A percentile compares a stretch with the other conserved stretches of the same genome.
Evolutionary conservation across 2,113 vertebrate species (phyloP).

Genomic region (Cololabis saira): DNA sequence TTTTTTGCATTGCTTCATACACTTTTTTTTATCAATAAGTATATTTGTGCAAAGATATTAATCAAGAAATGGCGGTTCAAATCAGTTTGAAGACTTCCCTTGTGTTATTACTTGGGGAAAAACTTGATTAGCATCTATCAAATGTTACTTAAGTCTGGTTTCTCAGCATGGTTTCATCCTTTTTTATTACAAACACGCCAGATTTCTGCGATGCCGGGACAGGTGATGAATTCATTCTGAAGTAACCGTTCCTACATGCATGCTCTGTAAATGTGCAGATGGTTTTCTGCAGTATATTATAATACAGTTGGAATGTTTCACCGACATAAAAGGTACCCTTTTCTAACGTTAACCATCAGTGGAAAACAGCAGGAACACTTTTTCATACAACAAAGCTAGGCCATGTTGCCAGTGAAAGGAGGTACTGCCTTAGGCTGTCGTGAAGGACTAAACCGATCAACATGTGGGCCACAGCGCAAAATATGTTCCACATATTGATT

Average conservation of each 20-base stretch:
- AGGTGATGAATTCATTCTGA: neutral
- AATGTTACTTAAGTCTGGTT: neutral
- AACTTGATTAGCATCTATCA: neutral
- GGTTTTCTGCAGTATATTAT: neutral
- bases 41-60: conserved; percentile 12
- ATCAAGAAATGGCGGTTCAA: neutral
- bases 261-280: neutral
- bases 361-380: too few species aligned
- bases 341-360: too few species aligned
- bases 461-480: too few species aligned
- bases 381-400: too few species aligned
- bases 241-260: neutral
- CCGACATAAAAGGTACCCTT: neutral
- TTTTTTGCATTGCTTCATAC: conserved; percentile 13
- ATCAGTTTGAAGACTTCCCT: neutral
- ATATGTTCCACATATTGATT: too few species aligned
- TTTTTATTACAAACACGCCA: too few species aligned
- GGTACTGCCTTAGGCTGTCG: too few species aligned
- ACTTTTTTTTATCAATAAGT: conserved; percentile 3
- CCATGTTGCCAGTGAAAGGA: too few species aligned
- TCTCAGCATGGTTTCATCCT: neutral
- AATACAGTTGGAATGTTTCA: neutral
- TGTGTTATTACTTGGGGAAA: neutral
- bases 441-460: too few species aligned
- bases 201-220: neutral